Evolutionary conservation across 2,888 invertebrate species (phyloP).

Genomic region (Mesopsocus fuscifrons): DNA sequence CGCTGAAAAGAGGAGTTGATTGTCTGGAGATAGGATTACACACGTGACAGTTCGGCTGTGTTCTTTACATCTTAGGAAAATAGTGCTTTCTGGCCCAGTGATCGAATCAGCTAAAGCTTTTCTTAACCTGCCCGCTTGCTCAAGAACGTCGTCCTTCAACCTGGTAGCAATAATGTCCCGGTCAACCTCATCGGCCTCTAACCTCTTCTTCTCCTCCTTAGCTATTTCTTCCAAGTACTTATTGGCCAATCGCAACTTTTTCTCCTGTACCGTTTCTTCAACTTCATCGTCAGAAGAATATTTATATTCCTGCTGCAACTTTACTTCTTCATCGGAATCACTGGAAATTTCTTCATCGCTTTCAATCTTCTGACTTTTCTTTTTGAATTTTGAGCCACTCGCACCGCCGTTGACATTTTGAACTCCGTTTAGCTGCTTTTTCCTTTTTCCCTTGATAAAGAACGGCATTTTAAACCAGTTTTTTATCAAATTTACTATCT

Average conservation of each 20-base stretch:
- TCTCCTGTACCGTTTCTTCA: conserved; percentile 70
- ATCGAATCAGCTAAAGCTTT: conserved; percentile 50
- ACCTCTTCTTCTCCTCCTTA: conserved; percentile 51
- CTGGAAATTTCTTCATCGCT: conserved; percentile 25
- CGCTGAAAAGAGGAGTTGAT: conserved; percentile 53
- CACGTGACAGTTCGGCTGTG: conserved; percentile 66
- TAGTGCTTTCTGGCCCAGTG: conserved; percentile 22
- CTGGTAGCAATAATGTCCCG: conserved; percentile 49
- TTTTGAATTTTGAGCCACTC: not conserved
- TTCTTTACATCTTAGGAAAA: conserved; percentile 49
- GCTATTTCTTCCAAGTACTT: conserved; percentile 75
- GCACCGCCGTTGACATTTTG: not conserved
- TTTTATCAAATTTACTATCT: no score
- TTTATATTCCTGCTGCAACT: conserved; percentile 16
- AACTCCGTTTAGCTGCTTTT: not conserved
- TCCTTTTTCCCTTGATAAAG: conserved; percentile 7
- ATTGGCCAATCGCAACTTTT: conserved; percentile 74
- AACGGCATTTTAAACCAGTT: conserved; percentile 3
- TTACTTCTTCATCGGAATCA: conserved; percentile 35
- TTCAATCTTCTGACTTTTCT: conserved; percentile 8
- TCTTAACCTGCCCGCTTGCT: conserved; percentile 63
- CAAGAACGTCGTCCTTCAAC: conserved; percentile 67
- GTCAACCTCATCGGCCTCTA: conserved; percentile 41
- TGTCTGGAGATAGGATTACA: conserved; percentile 55
- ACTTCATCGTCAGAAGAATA: conserved; percentile 21